phyloP scores from a whole-genome alignment of 2,797 vertebrate species.

The Setipinna tenuifilis region DNA sequence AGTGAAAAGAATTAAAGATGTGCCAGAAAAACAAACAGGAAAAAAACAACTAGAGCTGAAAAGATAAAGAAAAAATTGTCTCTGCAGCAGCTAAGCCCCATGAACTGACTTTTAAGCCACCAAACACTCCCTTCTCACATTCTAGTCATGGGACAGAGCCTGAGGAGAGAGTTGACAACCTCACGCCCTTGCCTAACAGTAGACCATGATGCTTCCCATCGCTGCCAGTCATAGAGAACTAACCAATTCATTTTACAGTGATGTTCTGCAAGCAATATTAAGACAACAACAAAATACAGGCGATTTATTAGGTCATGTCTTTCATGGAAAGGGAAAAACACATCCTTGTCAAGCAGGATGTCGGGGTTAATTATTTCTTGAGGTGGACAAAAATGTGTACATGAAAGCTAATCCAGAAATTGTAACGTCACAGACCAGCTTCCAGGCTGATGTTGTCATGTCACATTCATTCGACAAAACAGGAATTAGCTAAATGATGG shows the following conservation, averaged over 20 bases:
- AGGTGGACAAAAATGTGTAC: no score
- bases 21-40: not conserved
- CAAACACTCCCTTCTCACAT: constrained; percentile 30
- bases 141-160: constrained; percentile 70
- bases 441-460: not conserved
- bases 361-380: no score
- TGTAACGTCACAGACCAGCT: not conserved
- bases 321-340: no score
- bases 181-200: not conserved
- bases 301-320: no score
- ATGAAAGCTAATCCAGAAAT: not conserved
- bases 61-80: not conserved
- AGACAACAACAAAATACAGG: no score
- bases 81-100: constrained; percentile 3
- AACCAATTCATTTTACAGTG: not conserved
- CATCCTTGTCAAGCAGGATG: no score
- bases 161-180: constrained; percentile 55
- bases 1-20: not conserved
- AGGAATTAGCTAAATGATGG: not conserved
- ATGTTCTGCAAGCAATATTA: no score
- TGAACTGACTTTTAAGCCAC: constrained; percentile 2
- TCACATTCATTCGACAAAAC: not conserved
- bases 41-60: not conserved
- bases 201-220: not conserved
- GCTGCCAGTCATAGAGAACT: not conserved